Percentiles rank a stretch among this genome's conserved stretches.
These are phyloP conservation scores for Meandrusa payeni DNA, from an alignment of 2,888 invertebrate genomes.

Conservation along the genomic window DNA sequence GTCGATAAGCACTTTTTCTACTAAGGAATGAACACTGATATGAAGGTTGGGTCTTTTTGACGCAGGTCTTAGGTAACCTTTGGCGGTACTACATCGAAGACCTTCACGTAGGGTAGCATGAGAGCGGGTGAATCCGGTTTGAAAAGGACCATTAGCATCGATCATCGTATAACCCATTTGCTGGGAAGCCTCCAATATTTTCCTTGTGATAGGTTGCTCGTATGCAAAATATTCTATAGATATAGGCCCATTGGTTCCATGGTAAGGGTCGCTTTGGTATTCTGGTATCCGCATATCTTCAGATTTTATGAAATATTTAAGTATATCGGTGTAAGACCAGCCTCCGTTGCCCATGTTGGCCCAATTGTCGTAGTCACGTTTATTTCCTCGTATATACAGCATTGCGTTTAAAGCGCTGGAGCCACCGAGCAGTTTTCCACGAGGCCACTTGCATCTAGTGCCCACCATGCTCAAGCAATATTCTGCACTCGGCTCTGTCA, in stretches of 20 bases:
- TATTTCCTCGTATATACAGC: slow-evolving; percentile 93
- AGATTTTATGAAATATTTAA: slow-evolving; percentile 89
- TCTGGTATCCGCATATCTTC: slow-evolving; percentile 88
- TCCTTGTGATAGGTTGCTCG: slow-evolving; percentile 84
- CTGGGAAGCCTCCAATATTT: slow-evolving; percentile 85
- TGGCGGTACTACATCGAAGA: slow-evolving; percentile 90
- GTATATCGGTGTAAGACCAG: slow-evolving; percentile 88
- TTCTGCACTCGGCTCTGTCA: slow-evolving; percentile 85
- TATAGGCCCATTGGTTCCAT: slow-evolving; percentile 86
- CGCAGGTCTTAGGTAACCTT: slow-evolving; percentile 87
- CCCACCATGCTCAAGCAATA: slow-evolving; percentile 86
- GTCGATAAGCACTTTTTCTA: slow-evolving; percentile 84
- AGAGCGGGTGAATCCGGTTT: slow-evolving; percentile 88
- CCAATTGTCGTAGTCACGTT: slow-evolving; percentile 93
- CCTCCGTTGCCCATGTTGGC: slow-evolving; percentile 85
- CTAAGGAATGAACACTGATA: slow-evolving; percentile 84
- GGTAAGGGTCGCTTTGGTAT: slow-evolving; percentile 80
- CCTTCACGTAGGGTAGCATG: slow-evolving; percentile 90
- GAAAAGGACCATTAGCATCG: slow-evolving; percentile 89
- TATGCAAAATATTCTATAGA: slow-evolving; percentile 87
- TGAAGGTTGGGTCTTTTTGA: slow-evolving; percentile 86
- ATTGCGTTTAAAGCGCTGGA: slow-evolving; percentile 93
- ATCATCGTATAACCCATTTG: slow-evolving; percentile 85
- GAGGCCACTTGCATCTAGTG: slow-evolving; percentile 86
- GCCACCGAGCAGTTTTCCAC: slow-evolving; percentile 90